These are phyloP conservation scores for Rhogogaster chlorosoma DNA, from an alignment of 2,888 invertebrate species.

Conservation along the genomic window DNA sequence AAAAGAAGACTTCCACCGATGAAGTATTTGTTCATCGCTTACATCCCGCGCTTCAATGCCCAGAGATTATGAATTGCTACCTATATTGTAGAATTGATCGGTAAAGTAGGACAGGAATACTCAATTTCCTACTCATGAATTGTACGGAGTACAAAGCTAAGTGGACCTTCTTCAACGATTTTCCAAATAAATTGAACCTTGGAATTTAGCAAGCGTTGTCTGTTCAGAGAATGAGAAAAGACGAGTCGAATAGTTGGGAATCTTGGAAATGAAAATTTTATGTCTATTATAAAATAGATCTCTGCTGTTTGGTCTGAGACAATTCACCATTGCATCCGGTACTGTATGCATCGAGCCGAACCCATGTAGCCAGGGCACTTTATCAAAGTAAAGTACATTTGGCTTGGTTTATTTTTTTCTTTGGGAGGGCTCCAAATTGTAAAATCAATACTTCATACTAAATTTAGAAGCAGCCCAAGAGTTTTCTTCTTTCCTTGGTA, in stretches of 20 bases:
- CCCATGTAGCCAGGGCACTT: slow-evolving; percentile 68
- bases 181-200: neutral
- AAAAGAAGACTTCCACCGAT: slow-evolving; percentile 54
- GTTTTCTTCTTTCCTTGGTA: slow-evolving; percentile 47
- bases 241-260: neutral
- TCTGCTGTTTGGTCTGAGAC: neutral
- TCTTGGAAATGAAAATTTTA: neutral
- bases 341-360: slow-evolving; percentile 70
- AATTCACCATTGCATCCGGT: slow-evolving; percentile 4
- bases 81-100: neutral
- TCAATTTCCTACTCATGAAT: neutral
- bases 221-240: neutral
- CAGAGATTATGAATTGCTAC: neutral
- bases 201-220: neutral
- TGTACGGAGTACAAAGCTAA: neutral
- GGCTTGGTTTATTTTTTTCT: slow-evolving; percentile 77
- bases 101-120: neutral
- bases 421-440: slow-evolving; percentile 77
- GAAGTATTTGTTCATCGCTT: neutral
- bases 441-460: slow-evolving; percentile 77
- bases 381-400: slow-evolving; percentile 77
- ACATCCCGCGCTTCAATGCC: neutral
- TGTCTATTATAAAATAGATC: neutral
- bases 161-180: neutral
- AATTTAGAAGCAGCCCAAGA: slow-evolving; percentile 70